Base-by-base conservation (phyloP, 2,797 vertebrate species). In the Apogon talboti region DNA sequence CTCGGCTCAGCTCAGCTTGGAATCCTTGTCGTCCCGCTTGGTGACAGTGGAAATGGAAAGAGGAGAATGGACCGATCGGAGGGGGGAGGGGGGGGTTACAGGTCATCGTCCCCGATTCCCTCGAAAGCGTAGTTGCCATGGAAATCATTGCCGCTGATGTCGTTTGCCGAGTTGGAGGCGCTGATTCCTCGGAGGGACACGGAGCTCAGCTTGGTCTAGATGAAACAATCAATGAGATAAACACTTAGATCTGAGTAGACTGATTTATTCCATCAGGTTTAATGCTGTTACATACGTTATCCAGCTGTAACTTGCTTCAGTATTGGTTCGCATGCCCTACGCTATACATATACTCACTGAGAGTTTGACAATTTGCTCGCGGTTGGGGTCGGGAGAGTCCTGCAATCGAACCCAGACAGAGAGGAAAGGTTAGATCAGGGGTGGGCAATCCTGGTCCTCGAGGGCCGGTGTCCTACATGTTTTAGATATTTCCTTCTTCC, bases 81-180 rank as follows among this genome's bases (percentile, higher is more conserved):
- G 18, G 44, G 14, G 30, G 54, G 30, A 15, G 44, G 14, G 30
- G 54, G 30, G 37, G 46, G 41, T 95, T 95, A 99, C 93, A 99
- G 95, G 87, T 99, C 98, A 43, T 99, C 97, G 0, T 99, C 98
- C 0, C 98, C 98, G 11, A 99, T 99, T 89, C 98, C 98, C 91
- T 99, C 98, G 1, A 99, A 99, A 86, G 98, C 97, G 0, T 97
- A 98, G 92, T 99, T 99, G 91, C 97, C 98, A 0, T 98, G 97
- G 92, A 98, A 95, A 82, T 97, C 94, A 5, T 96, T 95, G 45
- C 95, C 93, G 15, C 94, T 95, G 88, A 96, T 91, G 7, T 98
- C 96, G 0, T 92, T 94, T 11, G 94, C 89, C 0, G 96, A 96
- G 94, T 93, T 96, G 83, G 96, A 96, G 85, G 95, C 95, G 89